A percentile compares a stretch with the other conserved stretches of the same genome.
Evolutionary conservation across 1,140 invertebrate species (phyloP).

Genomic region (Pseudomyrmex concolor): DNA sequence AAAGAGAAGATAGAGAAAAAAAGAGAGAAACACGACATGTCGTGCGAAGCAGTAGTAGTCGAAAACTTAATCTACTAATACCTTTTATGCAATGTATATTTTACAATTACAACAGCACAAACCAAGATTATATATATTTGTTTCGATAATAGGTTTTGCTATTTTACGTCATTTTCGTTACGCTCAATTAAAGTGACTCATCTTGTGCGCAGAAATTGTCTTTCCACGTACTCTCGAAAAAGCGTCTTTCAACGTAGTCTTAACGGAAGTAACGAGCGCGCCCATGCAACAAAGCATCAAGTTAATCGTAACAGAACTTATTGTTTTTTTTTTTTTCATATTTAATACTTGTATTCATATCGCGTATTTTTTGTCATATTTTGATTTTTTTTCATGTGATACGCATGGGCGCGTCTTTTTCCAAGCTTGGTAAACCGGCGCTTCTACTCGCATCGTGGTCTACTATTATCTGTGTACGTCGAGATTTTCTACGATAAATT

Average conservation of each 20-base stretch:
- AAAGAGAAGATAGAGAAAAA: conserved; percentile 71
- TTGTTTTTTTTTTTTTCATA: too few relatives aligned
- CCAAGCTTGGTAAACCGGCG: conserved; percentile 69
- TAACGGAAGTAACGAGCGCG: conserved; percentile 62
- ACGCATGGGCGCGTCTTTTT: conserved; percentile 74
- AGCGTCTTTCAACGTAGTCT: conserved; percentile 49
- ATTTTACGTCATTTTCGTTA: conserved; percentile 8
- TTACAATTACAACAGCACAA: neutral
- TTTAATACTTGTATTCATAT: too few relatives aligned
- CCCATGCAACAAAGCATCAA: conserved; percentile 41
- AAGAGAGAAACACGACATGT: conserved; percentile 57
- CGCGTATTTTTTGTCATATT: conserved; percentile 39
- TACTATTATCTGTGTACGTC: conserved; percentile 9
- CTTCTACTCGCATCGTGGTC: conserved; percentile 70
- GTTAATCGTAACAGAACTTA: neutral
- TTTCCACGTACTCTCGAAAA: conserved; percentile 25
- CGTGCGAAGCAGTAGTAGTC: conserved; percentile 52
- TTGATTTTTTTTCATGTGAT: conserved; percentile 17
- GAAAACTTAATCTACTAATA: conserved; percentile 73
- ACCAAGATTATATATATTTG: neutral
- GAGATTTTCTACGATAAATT: neutral
- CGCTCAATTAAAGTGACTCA: conserved; percentile 37
- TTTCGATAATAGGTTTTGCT: conserved; percentile 39
- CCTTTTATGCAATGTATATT: conserved; percentile 39
- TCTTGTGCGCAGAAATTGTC: conserved; percentile 6